phyloP scores from a whole-genome alignment of 2,888 invertebrate genomes.

The Protophormia terraenovae region DNA sequence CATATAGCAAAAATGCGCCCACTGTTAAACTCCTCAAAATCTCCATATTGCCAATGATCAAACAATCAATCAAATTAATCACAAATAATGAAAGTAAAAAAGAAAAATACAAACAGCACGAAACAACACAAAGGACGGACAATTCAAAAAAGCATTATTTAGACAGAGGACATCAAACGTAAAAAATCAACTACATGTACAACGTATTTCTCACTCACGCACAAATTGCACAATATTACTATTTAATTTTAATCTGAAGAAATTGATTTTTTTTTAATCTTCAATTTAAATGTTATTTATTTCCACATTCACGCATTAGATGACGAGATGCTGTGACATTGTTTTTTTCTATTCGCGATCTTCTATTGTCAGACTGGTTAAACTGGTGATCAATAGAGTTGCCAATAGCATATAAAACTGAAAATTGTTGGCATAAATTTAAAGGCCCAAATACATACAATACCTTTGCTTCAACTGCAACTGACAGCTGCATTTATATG shows the following conservation, averaged over 20 bases:
- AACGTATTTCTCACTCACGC: constrained; percentile 49
- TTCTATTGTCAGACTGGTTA: constrained; percentile 39
- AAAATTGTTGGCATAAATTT: neutral
- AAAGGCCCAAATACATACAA: no score
- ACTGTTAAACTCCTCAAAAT: constrained; percentile 74
- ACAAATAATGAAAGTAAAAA: constrained; percentile 37
- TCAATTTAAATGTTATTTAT: constrained; percentile 10
- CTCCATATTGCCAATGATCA: constrained; percentile 71
- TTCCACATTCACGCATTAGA: constrained; percentile 30
- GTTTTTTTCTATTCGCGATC: constrained; percentile 55
- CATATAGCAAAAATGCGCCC: constrained; percentile 73
- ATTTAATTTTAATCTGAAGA: neutral
- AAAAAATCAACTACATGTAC: constrained; percentile 8
- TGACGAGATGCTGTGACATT: constrained; percentile 51
- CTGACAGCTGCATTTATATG: no score
- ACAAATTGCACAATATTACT: constrained; percentile 12
- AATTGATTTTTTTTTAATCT: neutral
- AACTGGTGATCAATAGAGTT: constrained; percentile 19
- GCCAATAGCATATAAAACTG: neutral
- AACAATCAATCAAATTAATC: constrained; percentile 43
- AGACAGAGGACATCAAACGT: constrained; percentile 47
- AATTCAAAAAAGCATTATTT: constrained; percentile 63
- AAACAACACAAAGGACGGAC: constrained; percentile 59
- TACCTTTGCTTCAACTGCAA: no score
- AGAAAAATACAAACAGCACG: constrained; percentile 46